A percentile compares a stretch with the other conserved stretches of the same genome.
Evolutionary conservation across 1,140 invertebrate species (phyloP).

Genomic region (Aphaenogaster rudis): DNA sequence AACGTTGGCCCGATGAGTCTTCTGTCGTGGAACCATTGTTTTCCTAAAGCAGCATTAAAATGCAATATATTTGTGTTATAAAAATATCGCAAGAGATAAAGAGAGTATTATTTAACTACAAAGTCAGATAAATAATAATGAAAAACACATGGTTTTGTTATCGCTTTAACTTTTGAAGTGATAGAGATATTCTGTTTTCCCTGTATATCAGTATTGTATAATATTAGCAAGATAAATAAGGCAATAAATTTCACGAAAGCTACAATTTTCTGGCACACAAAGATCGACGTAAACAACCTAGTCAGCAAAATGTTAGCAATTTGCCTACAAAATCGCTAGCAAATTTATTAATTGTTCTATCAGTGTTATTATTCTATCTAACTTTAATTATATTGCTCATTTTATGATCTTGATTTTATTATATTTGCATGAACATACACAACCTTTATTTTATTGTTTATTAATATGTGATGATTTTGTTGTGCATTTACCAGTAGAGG

Average conservation of each 20-base stretch:
- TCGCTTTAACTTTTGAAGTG: background rate
- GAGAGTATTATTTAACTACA: conserved; percentile 64
- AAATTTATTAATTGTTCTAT: too few species aligned
- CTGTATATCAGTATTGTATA: background rate
- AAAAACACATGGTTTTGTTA: background rate
- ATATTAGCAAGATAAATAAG: background rate
- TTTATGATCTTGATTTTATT: too few species aligned
- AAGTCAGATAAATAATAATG: background rate
- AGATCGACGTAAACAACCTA: background rate
- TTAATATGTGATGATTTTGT: background rate
- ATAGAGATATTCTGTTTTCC: background rate
- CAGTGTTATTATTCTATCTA: too few species aligned
- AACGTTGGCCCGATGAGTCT: conserved; percentile 95
- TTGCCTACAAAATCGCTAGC: too few species aligned
- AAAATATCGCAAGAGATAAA: background rate
- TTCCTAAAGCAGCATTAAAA: conserved; percentile 82
- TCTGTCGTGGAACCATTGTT: conserved; percentile 93
- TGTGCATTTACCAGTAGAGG: conserved; percentile 87
- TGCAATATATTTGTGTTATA: background rate
- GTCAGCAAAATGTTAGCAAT: background rate
- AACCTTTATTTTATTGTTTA: too few species aligned
- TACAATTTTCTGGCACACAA: background rate
- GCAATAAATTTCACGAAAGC: background rate
- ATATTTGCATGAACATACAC: too few species aligned
- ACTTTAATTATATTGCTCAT: too few species aligned